Evolutionary conservation across 1,140 invertebrate species (phyloP), one percentile per base, ranked within the genome.

Genomic region (Adoxophyes honmai): DNA sequence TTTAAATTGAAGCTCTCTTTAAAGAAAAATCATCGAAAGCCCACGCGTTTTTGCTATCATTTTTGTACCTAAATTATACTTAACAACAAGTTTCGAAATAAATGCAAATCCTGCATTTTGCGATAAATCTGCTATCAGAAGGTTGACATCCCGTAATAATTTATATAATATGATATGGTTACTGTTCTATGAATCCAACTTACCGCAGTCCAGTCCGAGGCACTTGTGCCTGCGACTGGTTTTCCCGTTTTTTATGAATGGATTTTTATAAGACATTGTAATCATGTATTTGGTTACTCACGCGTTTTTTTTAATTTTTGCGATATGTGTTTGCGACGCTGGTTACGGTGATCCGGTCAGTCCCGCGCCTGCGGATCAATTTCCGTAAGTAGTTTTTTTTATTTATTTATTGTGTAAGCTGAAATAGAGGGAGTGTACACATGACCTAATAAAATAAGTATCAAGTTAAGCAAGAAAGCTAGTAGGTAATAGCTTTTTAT

Each of bases 51-150:
- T 28, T 28, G 6, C 6, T 28, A 28, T 28, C 21, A 55, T 18
- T 35, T 28, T 38, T 18, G 18, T 34, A 4, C 15, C 4, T 55
- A 57, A 16, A 44, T n/a, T 3, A 0, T 18, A 21, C 39, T 3
- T 10, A 44, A 44, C 16, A 36, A 36, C 34, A 36, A 36, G 10
- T 42, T 42, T 42, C 14, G 14, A 16, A 42, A 28, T 44, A 39
- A 28, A 13, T 18, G 10, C 39, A 57, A 74, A 69, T 75, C 70
- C 70, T 69, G 60, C 48, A 51, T 61, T 57, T 33, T 34, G 42
- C 62, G 73, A 76, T 75, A 70, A 77, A 57, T 64, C 70, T 66
- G 34, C 70, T 78, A 79, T 81, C 77, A 61, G 48, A 59, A 72
- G 69, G 70, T 77, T 75, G 55, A 55, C 56, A 54, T 48, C 54